Conservation (phyloP, 1,140 invertebrate species). For the Ruditapes philippinarum region DNA sequence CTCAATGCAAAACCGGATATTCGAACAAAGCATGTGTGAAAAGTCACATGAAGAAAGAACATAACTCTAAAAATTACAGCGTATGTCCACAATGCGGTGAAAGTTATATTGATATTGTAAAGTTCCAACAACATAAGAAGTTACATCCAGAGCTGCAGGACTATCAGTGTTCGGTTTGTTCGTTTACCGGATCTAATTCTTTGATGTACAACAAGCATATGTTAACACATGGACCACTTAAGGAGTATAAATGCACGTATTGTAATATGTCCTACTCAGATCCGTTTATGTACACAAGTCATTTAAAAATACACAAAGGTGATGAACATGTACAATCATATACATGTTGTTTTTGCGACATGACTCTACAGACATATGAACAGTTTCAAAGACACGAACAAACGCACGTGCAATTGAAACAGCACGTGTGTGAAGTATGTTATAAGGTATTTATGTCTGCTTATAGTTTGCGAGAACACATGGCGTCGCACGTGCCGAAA, state of each 20-base stretch:
- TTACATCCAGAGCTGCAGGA: conserved; percentile 79
- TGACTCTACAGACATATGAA: conserved; percentile 71
- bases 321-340: conserved; percentile 72
- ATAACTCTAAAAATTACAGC: conserved; percentile 73
- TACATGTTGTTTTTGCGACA: conserved; percentile 79
- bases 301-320: conserved; percentile 77
- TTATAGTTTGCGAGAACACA: conserved; percentile 74
- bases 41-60: conserved; percentile 80
- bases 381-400: conserved; percentile 80
- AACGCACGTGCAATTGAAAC: conserved; percentile 76
- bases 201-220: no score
- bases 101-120: no score
- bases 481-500: conserved; percentile 69
- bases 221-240: conserved; percentile 73
- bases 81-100: conserved; percentile 80
- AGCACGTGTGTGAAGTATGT: conserved; percentile 75
- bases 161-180: conserved; percentile 75
- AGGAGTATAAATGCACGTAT: conserved; percentile 72
- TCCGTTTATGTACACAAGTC: conserved; percentile 78
- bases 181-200: conserved; percentile 81
- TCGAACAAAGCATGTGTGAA: conserved; percentile 77
- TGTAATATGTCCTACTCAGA: conserved; percentile 77
- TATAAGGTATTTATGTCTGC: conserved; percentile 75
- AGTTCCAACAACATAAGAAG: no score
- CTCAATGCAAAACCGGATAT: conserved; percentile 81